Evolutionary conservation across 2,888 invertebrate genomes (phyloP), one percentile per base, ranked within the genome.

Genomic region (Monoplex corrugatus): DNA sequence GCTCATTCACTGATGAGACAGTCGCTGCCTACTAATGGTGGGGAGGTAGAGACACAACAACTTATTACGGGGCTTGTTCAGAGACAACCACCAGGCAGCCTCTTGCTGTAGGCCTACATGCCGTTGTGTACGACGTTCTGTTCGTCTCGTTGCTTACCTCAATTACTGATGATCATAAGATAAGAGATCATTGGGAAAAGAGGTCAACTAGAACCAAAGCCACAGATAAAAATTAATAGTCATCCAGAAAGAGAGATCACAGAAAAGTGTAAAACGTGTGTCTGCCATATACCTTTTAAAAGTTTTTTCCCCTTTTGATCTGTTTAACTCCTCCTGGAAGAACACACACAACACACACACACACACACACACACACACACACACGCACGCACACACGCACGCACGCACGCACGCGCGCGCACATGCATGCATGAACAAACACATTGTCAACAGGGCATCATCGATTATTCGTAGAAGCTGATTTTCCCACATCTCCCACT

Each of bases 1-100:
- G 84, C 35, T 44, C 84, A 84, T 84, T 84, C 57, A 50, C 44
- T 84, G 84, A 84, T 84, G 44, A 84, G 84, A 84, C 84, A 84
- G 57, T 84, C 84, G 35, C 8, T 6, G 35, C 23, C 82, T n/a
- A 45, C n/a, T 40, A 45, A 82, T 32, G 32, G 35, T 13, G 75
- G 38, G 38, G 75, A 45, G n/a, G 35, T 35, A 57, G 84, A 57
- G 84, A 84, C 57, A 57, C 84, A 84, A 84, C 84, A 84, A 84
- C 50, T 80, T 43, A 80, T 40, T 43, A 10, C 23, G 28, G 78
- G 40, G 40, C 78, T 43, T n/a, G n/a, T 57, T 16, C 57, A 68
- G n/a, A 43, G 28, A 80, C 78, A 80, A 80, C 28, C 40, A 23
- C 78, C 28, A 40, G 5, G 28, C 43, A 28, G 40, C 13, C 78